Percentiles rank a stretch among this genome's conserved stretches.
Conservation (phyloP, 2,888 invertebrate genomes). For the Oligia strigilis region DNA sequence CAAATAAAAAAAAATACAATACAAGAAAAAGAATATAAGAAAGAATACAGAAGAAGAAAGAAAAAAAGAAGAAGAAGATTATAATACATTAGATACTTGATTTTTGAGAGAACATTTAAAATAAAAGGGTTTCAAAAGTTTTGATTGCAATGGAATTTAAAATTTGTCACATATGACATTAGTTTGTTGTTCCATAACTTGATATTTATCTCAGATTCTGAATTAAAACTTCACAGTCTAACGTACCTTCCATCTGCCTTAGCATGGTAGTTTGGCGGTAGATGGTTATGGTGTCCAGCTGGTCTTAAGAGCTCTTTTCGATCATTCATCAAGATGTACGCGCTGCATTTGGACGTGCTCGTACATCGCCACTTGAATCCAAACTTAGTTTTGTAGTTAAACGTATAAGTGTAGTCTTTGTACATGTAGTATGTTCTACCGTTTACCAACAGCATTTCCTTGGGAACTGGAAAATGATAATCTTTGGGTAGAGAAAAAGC, state of each 20-base stretch:
- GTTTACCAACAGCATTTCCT: conserved; percentile 23
- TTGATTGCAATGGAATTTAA: not conserved
- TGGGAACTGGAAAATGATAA: conserved; percentile 46
- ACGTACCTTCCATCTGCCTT: conserved; percentile 48
- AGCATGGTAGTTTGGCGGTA: conserved; percentile 47
- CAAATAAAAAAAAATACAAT: not conserved
- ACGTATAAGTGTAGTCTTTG: conserved; percentile 52
- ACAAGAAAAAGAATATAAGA: no score
- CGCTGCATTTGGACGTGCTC: conserved; percentile 51
- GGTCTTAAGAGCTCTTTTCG: conserved; percentile 16
- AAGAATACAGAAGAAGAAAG: no score
- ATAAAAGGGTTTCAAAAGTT: not conserved
- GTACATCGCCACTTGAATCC: conserved; percentile 59
- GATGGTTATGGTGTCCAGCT: conserved; percentile 43
- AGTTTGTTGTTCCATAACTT: not conserved
- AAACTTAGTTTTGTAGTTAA: conserved; percentile 12
- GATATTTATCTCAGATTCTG: not conserved
- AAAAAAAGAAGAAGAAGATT: no score
- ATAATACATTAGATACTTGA: not conserved
- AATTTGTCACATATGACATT: not conserved
- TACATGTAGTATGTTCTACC: conserved; percentile 57
- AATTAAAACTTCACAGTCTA: not conserved
- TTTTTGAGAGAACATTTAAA: not conserved
- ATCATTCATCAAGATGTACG: conserved; percentile 46
- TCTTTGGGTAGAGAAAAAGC: not conserved